Evolutionary conservation across 2,113 vertebrate species (phyloP), one percentile per base, ranked within the genome.

Genomic region (Elephas maximus): DNA sequence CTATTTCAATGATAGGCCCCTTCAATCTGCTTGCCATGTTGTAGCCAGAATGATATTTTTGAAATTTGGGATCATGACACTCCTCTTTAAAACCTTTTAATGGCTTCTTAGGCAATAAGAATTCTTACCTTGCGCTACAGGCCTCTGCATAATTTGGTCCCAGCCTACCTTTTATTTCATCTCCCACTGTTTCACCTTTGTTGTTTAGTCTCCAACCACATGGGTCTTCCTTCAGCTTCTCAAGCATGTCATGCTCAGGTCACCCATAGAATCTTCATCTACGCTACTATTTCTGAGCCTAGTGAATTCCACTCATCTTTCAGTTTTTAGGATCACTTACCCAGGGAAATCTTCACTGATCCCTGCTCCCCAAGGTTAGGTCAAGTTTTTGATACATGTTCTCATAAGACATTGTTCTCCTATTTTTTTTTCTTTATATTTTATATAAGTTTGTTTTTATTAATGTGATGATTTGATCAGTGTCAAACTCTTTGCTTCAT

Each of bases 31-130:
- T 63, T 26, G 30, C 60, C 23, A 57, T 82, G 5, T 48, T 69
- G 41, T 6, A 91, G n/a, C 57, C 37, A 69, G 37, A 89, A 21
- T 78, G 88, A 24, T 96, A 44, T 41, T 95, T 96, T 79, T 96
- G 63, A 93, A 41, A 79, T 76, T 86, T 77, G 57, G 41, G 79
- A 90, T 60, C 30, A 41, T 33, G 37, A 44, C 2, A 79, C 24
- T 92, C 9, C 41, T 88, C 23, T 48, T 41, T 74, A 44, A 94
- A 90, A 48, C 17, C 5, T 74, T 79, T 76, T 5, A 20, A 0
- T 71, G 41, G 71, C 20, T 3, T 65, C 41, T 77, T 67, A 41
- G 44, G 7, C 17, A 21, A n/a, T 73, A 4, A 84, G 48, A 74
- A 77, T 85, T 28, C 20, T 18, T 48, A 3, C 21, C 30, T 57